These are phyloP conservation scores for Lucinisca nassula DNA, from an alignment of 2,888 invertebrate genomes.

Conservation along the genomic window DNA sequence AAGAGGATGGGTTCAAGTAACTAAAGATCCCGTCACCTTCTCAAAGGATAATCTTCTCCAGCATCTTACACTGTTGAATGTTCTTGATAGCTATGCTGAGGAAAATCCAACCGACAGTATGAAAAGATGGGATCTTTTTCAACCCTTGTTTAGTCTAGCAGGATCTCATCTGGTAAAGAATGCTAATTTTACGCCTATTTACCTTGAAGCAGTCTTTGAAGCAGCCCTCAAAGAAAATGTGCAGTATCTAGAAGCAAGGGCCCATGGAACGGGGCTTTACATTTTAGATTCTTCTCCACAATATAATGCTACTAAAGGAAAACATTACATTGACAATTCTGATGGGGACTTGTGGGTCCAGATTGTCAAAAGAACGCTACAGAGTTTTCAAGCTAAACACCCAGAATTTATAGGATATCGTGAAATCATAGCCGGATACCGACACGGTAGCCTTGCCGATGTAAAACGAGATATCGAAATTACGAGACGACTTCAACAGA, in stretches of 20 bases:
- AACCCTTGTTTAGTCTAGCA: conserved; percentile 39
- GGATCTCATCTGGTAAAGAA: conserved; percentile 48
- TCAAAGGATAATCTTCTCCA: conserved; percentile 36
- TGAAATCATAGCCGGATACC: conserved; percentile 46
- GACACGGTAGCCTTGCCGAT: neutral
- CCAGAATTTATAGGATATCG: conserved; percentile 63
- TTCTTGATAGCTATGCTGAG: conserved; percentile 37
- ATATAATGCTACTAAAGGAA: conserved; percentile 29
- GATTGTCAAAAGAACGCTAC: conserved; percentile 13
- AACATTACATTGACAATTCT: conserved; percentile 47
- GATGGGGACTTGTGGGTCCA: conserved; percentile 44
- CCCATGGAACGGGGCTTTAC: conserved; percentile 36
- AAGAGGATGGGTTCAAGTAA: conserved; percentile 46
- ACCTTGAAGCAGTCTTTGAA: conserved; percentile 55
- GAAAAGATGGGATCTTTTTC: conserved; percentile 46
- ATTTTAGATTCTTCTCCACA: conserved; percentile 31
- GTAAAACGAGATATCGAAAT: conserved; percentile 14
- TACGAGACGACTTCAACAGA: conserved; percentile 37
- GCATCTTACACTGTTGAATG: conserved; percentile 44
- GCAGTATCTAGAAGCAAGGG: conserved; percentile 61
- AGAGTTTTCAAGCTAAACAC: conserved; percentile 38
- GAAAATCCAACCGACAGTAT: conserved; percentile 43
- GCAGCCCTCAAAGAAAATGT: conserved; percentile 59
- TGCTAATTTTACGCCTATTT: conserved; percentile 33
- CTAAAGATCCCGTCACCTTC: conserved; percentile 13